Evolutionary conservation across 2,888 invertebrate species (phyloP).

Genomic region (Nephrotoma guestfalica): DNA sequence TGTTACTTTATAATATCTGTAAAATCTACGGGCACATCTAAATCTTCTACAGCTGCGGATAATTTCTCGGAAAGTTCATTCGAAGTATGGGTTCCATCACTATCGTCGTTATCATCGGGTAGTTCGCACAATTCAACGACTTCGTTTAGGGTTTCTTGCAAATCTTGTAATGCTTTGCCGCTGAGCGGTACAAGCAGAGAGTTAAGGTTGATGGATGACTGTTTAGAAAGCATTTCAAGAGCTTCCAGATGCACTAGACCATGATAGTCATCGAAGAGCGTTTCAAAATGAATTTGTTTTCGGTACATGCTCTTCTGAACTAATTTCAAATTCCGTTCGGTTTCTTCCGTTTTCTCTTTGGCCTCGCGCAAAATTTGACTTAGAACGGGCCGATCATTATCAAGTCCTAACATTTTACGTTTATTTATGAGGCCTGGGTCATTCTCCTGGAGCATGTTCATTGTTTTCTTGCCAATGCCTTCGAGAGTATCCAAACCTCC

Average conservation of each 20-base stretch:
- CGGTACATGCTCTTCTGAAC: slow-evolving; percentile 23
- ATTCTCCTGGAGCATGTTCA: slow-evolving; percentile 83
- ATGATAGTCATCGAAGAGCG: slow-evolving; percentile 76
- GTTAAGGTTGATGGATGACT: slow-evolving; percentile 59
- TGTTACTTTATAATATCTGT: slow-evolving; percentile 44
- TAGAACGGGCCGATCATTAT: slow-evolving; percentile 23
- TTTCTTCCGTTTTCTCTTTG: slow-evolving; percentile 44
- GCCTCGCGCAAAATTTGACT: slow-evolving; percentile 45
- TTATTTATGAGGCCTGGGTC: slow-evolving; percentile 73
- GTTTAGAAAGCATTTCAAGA: slow-evolving; percentile 75
- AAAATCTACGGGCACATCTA: slow-evolving; percentile 45
- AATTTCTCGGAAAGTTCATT: slow-evolving; percentile 42
- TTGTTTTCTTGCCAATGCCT: slow-evolving; percentile 87
- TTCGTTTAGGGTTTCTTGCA: slow-evolving; percentile 63
- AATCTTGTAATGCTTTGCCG: slow-evolving; percentile 43
- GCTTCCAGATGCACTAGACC: slow-evolving; percentile 83
- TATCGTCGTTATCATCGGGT: slow-evolving; percentile 50
- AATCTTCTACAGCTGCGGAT: slow-evolving; percentile 43
- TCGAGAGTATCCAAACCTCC: slow-evolving; percentile 80
- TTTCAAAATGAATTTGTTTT: slow-evolving; percentile 53
- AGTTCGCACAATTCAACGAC: slow-evolving; percentile 65
- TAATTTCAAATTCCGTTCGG: slow-evolving; percentile 23
- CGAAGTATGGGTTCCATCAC: slow-evolving; percentile 26
- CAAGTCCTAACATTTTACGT: slow-evolving; percentile 34
- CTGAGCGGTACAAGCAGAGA: slow-evolving; percentile 41